Evolutionary conservation across 1,140 invertebrate species (phyloP).

Genomic region (Magallana gigas): DNA sequence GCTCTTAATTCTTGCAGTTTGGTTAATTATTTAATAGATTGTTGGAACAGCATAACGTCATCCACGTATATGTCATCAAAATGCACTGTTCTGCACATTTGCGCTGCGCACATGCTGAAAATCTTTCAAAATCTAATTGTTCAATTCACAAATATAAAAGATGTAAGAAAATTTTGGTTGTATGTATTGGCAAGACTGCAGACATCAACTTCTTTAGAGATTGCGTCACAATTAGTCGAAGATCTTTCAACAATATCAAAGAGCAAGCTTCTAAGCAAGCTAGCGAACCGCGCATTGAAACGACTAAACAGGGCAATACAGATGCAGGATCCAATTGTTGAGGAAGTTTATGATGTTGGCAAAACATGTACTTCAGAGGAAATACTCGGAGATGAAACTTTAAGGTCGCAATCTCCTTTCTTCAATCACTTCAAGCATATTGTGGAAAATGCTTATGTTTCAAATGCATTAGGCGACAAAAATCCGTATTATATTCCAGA

Average conservation of each 20-base stretch:
- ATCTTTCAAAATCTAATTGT: neutral
- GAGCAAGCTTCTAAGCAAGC: neutral
- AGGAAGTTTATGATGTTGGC: too few species aligned
- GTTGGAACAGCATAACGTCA: neutral
- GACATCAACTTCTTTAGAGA: neutral
- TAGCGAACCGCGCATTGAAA: neutral
- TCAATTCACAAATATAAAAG: neutral
- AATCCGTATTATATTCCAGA: neutral
- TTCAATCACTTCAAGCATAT: too few species aligned
- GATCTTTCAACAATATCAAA: neutral
- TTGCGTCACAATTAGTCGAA: neutral
- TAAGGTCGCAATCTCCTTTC: too few species aligned
- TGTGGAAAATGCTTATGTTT: neutral
- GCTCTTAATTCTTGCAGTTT: neutral
- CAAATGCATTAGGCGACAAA: neutral
- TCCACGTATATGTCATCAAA: neutral
- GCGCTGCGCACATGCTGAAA: neutral
- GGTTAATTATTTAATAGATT: neutral
- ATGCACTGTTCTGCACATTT: neutral
- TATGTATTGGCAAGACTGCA: neutral
- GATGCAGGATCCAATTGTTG: too few species aligned
- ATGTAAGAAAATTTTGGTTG: neutral
- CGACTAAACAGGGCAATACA: neutral
- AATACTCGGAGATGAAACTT: too few species aligned
- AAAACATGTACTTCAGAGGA: too few species aligned